These are phyloP conservation scores for Galeopterus variegatus DNA, from an alignment of 2,113 vertebrate genomes.

Conservation along the genomic window DNA sequence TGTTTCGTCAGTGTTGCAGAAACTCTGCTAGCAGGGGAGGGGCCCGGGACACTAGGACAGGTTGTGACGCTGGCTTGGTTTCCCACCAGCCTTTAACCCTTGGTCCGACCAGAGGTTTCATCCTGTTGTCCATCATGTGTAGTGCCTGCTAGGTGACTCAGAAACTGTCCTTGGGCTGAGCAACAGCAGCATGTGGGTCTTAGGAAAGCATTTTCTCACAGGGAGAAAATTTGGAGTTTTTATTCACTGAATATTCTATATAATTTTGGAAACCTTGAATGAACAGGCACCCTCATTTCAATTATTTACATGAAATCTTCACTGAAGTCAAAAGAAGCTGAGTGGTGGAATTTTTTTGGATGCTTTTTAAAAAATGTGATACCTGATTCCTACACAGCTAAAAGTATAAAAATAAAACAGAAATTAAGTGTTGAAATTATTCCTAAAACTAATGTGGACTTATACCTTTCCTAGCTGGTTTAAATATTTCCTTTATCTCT, in stretches of 20 bases:
- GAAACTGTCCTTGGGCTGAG: neutral
- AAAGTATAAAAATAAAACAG: constrained; percentile 48
- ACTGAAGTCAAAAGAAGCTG: neutral
- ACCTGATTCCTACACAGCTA: neutral
- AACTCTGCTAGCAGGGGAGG: neutral
- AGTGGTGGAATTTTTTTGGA: neutral
- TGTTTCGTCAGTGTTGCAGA: neutral
- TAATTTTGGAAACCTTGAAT: constrained; percentile 56
- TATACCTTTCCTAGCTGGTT: constrained; percentile 20
- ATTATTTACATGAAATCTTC: constrained; percentile 44
- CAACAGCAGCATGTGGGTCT: neutral
- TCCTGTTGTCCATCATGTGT: neutral
- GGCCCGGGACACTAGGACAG: too few relatives aligned
- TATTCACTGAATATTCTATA: neutral
- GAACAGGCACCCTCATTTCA: neutral
- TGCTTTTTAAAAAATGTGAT: neutral
- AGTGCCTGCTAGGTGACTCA: neutral
- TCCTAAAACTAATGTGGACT: constrained; percentile 55
- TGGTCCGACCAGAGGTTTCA: neutral
- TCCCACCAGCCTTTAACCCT: neutral
- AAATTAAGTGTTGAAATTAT: constrained; percentile 61
- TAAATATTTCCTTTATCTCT: constrained; percentile 74
- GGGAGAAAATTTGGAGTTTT: constrained; percentile 25
- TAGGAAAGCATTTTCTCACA: neutral
- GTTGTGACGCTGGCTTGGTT: neutral